Base-by-base conservation (phyloP, 2,888 invertebrate species). In the Aquatica leii region DNA sequence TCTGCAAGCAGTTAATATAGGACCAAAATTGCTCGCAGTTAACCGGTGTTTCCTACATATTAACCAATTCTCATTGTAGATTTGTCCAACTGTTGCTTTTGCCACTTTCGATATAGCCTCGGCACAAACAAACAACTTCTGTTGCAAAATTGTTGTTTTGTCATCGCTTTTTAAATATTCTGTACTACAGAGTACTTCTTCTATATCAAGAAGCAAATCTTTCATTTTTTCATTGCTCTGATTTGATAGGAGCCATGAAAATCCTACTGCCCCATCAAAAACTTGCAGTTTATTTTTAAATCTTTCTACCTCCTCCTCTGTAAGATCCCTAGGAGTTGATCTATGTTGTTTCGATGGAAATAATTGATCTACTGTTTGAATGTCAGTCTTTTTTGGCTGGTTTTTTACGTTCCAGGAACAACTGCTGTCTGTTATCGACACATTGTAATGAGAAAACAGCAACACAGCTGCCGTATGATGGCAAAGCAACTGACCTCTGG, bases 21-120 rank as follows among this genome's bases (percentile, higher is more conserved):
- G 1, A 1, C 59, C 59, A 59, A 59, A 59, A 35, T 40, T 55
- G 21, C 59, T 59, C 3, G 53, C 59, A 14, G 59, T 59, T 18
- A 59, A 24, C 12, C 59, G 1, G 2, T 37, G 15, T 18, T 59
- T 59, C 14, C 53, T 37, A 4, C 14, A n/a, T 2, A 59, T 12
- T 11, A 53, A 40, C 59, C 52, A 54, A 3, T 34, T 17, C n/a
- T 17, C 17, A 43, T 53, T 59, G 50, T 49, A 11, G 1, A 18
- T 18, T 18, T 17, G 46, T 6, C 46, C 46, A 3, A 43, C 8
- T 12, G 43, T 2, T 46, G 15, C 4, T 6, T 3, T 12, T 2
- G 12, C 37, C 2, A 11, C 11, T 37, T 6, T 12, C 9, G 3
- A 2, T 9, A 37, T 37, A 37, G 9, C 9, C 9, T 24, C 6